Percentiles rank a stretch among this genome's conserved stretches.
phyloP scores from a whole-genome alignment of 2,888 invertebrate species.

The Mechanitis mazaeus region DNA sequence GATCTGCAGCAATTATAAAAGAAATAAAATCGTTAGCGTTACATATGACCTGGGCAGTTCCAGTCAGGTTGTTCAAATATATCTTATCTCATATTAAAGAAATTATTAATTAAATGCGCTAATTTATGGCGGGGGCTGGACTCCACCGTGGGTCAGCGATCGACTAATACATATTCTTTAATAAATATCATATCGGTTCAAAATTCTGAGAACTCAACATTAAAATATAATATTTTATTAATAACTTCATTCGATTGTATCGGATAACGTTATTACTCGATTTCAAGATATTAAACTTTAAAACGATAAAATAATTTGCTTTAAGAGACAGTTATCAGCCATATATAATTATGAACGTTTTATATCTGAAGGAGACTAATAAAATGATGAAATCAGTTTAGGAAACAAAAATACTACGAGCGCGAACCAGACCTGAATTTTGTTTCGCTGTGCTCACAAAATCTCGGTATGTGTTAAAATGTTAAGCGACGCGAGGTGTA shows the following conservation, averaged over 20 bases:
- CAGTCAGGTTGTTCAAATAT: constrained; percentile 69
- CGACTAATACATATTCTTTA: constrained; percentile 58
- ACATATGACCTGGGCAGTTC: constrained; percentile 65
- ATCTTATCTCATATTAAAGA: constrained; percentile 67
- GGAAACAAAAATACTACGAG: no score
- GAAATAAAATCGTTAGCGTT: constrained; percentile 70
- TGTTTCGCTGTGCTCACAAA: no score
- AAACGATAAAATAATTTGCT: not conserved
- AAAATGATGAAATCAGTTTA: no score
- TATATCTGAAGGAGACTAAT: no score
- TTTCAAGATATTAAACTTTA: not conserved
- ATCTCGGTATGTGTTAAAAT: no score
- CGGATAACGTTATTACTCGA: constrained; percentile 12
- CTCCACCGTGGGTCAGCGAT: constrained; percentile 30
- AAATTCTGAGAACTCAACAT: constrained; percentile 44
- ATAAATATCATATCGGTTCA: constrained; percentile 55
- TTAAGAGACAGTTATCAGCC: not conserved
- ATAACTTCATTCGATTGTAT: constrained; percentile 27
- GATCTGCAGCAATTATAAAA: constrained; percentile 59
- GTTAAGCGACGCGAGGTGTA: no score
- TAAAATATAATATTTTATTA: constrained; percentile 31
- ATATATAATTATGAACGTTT: no score
- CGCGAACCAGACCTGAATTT: no score
- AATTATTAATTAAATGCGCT: constrained; percentile 73
- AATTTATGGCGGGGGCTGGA: constrained; percentile 58